These are phyloP conservation scores for Rhinolophus sinicus DNA, from an alignment of 2,113 vertebrate genomes.

Conservation along the genomic window DNA sequence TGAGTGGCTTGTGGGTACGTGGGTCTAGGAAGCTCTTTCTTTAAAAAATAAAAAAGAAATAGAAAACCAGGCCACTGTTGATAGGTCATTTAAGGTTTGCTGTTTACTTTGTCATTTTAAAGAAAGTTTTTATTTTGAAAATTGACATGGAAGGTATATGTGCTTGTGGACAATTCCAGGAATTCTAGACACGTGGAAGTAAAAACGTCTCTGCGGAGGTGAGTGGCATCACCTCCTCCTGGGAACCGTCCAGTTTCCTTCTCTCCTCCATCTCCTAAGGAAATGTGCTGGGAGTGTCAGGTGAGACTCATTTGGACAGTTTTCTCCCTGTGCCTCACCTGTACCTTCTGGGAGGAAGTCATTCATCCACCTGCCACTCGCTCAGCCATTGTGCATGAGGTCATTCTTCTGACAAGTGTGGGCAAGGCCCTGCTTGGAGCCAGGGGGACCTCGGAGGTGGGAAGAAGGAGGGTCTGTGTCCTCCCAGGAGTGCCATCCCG, in stretches of 20 bases:
- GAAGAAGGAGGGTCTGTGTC: no score
- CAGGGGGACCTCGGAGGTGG: fast-evolving
- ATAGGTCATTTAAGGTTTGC: background rate
- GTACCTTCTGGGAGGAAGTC: fast-evolving
- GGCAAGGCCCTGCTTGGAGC: background rate
- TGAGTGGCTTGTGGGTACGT: background rate
- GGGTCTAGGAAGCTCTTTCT: background rate
- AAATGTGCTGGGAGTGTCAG: fast-evolving
- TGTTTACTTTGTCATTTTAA: background rate
- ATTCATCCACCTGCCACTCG: fast-evolving
- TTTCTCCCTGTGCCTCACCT: background rate
- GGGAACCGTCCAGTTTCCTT: fast-evolving
- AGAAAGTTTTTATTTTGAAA: slow-evolving; percentile 12
- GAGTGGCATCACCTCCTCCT: fast-evolving
- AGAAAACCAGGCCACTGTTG: background rate
- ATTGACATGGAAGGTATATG: background rate
- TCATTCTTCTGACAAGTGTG: fast-evolving
- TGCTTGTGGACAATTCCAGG: background rate
- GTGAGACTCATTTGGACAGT: fast-evolving
- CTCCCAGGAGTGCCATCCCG: fast-evolving
- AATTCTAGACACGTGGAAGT: background rate
- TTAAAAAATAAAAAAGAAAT: background rate
- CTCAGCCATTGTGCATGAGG: fast-evolving
- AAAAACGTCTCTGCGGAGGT: fast-evolving
- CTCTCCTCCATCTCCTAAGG: background rate